Base-by-base conservation (phyloP, 2,888 invertebrate species). In the Crematogaster levior region DNA sequence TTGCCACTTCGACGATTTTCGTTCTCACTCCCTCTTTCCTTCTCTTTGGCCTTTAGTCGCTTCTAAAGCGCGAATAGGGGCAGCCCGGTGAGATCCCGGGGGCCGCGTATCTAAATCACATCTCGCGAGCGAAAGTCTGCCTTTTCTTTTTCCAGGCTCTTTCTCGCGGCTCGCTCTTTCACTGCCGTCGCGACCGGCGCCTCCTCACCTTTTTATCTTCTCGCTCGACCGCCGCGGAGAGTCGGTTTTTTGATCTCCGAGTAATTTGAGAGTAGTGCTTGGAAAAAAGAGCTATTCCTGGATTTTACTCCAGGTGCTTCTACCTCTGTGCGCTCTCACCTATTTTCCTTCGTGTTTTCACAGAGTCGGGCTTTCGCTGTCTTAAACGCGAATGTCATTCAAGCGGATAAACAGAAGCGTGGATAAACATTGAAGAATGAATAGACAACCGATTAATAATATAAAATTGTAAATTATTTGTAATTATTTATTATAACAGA, bases 101-200 rank as follows among this genome's bases (percentile, higher is more conserved):
- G 81, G 56, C 15, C 82, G 83, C 89, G 90, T 91, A 91, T 91
- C 91, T 91, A 91, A 91, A 91, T 91, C 91, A 89, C 91, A 91
- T 91, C 90, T 90, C 87, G 85, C 88, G 89, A 87, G 88, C 87
- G 85, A 88, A 86, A 88, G 77, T 89, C 87, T 83, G 63, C 84
- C 82, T 72, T 34, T 56, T 81, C 80, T 88, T 60, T 60, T 60
- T 48, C 37, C n/a, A 5, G 21, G 2, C 63, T 81, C 77, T 68
- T 65, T 81, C 63, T 15, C 72, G 46, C 75, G 58, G 40, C 61
- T 51, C 60, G 66, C 68, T 60, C 82, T 68, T 85, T 81, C 83
- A 68, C 68, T 66, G 68, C 40, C 77, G 30, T 43, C 40, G 34
- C 75, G 53, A 12, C 56, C 21, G 21, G 18, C 65, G 51, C 58